Conservation (phyloP, 2,888 invertebrate genomes). For the Myathropa florea region DNA sequence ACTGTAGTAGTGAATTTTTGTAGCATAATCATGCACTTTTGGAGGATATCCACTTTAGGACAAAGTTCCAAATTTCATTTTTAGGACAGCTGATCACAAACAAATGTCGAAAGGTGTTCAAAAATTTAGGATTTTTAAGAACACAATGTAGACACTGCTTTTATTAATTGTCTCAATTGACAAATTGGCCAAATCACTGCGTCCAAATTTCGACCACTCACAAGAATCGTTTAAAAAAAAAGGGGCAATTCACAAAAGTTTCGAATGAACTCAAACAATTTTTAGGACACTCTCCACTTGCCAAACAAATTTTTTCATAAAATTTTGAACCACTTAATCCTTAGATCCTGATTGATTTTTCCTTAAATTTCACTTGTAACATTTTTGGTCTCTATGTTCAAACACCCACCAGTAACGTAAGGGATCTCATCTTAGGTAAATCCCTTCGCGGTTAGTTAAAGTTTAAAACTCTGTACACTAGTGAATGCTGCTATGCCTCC, state of each 20-base stretch:
- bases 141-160: background rate
- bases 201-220: background rate
- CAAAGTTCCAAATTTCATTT: background rate
- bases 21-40: too few species aligned
- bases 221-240: background rate
- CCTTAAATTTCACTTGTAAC: constrained; percentile 11
- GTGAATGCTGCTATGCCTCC: constrained; percentile 75
- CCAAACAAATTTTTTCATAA: background rate
- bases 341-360: background rate
- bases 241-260: background rate
- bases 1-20: too few species aligned
- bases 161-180: background rate
- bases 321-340: constrained; percentile 21
- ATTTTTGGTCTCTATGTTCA: constrained; percentile 2
- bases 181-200: background rate
- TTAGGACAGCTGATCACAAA: background rate
- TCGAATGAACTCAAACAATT: background rate
- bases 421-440: constrained; percentile 79
- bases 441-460: constrained; percentile 78
- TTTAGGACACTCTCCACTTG: background rate
- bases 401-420: constrained; percentile 80
- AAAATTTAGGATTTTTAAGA: background rate
- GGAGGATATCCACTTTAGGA: too few species aligned
- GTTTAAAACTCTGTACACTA: constrained; percentile 74
- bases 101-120: background rate